phyloP scores from a whole-genome alignment of 2,797 vertebrate genomes.

The Cirrhinus molitorella region DNA sequence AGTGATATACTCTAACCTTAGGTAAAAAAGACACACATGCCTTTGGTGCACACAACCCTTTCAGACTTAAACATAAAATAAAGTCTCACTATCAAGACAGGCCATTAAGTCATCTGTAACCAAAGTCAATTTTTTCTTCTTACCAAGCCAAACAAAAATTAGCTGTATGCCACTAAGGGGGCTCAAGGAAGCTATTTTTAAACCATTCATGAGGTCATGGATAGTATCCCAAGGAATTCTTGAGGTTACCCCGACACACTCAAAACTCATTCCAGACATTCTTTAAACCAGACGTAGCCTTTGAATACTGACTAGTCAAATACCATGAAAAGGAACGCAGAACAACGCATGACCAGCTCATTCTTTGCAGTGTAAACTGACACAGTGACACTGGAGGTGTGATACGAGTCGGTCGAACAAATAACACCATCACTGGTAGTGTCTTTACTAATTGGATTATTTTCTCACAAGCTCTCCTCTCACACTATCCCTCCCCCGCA shows the following conservation, averaged over 20 bases:
- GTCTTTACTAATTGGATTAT: conserved; percentile 39
- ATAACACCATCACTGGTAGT: conserved; percentile 17
- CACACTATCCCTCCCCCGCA: background rate
- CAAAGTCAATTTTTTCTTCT: background rate
- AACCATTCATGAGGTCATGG: conserved; percentile 24
- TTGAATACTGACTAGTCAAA: conserved; percentile 46
- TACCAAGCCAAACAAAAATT: background rate
- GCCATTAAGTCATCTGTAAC: background rate
- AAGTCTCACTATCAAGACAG: background rate
- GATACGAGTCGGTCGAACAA: conserved; percentile 20
- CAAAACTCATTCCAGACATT: conserved; percentile 66
- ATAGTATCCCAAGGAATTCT: background rate
- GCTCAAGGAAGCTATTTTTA: conserved; percentile 19
- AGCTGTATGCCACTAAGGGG: background rate
- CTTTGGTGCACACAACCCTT: conserved; percentile 5
- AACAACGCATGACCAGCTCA: background rate
- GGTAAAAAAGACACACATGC: background rate
- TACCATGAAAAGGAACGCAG: background rate
- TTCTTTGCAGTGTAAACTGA: background rate
- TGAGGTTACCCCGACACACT: conserved; percentile 15
- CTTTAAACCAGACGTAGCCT: conserved; percentile 46
- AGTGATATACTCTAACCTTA: background rate
- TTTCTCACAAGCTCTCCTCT: conserved; percentile 19
- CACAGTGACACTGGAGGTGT: conserved; percentile 21
- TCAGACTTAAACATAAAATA: conserved; percentile 6